Evolutionary conservation across 2,113 vertebrate species (phyloP).

Genomic region (Hystrix cristata): DNA sequence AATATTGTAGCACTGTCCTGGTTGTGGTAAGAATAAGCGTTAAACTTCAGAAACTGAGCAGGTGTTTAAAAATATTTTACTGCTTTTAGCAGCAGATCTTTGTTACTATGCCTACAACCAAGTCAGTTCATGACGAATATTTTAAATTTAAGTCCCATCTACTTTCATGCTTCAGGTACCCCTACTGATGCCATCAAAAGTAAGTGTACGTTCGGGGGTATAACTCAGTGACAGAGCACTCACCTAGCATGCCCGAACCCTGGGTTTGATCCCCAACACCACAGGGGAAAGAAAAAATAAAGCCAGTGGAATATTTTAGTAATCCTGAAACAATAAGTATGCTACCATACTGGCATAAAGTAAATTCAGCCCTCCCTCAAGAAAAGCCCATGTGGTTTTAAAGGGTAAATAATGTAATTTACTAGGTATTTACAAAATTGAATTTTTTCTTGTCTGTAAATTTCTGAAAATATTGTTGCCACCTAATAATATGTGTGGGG

Average conservation of each 20-base stretch:
- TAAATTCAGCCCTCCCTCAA: conserved; percentile 31
- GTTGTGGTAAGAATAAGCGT: neutral
- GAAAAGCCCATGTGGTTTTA: conserved; percentile 26
- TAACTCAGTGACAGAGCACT: neutral
- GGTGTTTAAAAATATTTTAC: conserved; percentile 33
- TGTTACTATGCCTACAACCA: neutral
- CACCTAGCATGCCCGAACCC: neutral
- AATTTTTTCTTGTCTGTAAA: neutral
- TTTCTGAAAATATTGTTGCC: neutral
- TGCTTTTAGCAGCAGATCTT: conserved; percentile 15
- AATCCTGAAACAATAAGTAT: conserved; percentile 24
- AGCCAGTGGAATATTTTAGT: conserved; percentile 20
- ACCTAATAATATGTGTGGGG: neutral
- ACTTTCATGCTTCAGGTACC: conserved; percentile 2
- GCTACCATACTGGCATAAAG: conserved; percentile 19
- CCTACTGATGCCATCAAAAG: conserved; percentile 34
- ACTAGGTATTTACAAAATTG: conserved; percentile 19
- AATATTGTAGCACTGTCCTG: neutral
- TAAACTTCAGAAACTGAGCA: neutral
- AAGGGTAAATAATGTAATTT: neutral
- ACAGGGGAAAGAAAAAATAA: neutral
- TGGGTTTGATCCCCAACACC: neutral
- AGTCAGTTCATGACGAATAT: neutral
- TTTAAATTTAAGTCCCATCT: conserved; percentile 49
- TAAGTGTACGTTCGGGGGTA: neutral